phyloP scores from a whole-genome alignment of 2,113 vertebrate species.

The Ophiodon elongatus region DNA sequence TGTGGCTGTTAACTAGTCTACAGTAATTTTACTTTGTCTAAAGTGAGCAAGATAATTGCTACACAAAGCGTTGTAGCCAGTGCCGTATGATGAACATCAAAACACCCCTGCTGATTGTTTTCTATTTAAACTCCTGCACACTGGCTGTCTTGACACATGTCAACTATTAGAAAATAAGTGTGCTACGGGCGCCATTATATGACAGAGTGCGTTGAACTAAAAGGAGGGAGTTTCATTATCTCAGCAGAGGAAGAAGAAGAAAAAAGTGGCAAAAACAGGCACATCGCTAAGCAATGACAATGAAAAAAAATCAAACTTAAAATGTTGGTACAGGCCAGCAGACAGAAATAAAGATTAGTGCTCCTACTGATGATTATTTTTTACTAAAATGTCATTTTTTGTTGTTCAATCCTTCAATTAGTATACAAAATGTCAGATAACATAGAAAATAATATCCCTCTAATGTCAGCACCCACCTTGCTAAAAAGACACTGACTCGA shows the following conservation, averaged over 20 bases:
- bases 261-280: neutral
- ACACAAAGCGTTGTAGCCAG: neutral
- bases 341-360: neutral
- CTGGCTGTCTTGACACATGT: neutral
- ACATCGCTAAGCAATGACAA: neutral
- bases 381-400: neutral
- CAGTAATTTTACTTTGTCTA: neutral
- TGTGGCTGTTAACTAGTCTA: neutral
- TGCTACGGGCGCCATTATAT: neutral
- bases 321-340: neutral
- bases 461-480: neutral
- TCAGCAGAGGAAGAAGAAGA: neutral
- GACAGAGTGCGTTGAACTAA: neutral
- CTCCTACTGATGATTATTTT: neutral
- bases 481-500: conserved; percentile 11
- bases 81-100: neutral
- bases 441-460: neutral
- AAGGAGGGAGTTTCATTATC: neutral
- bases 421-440: neutral
- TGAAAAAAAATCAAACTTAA: neutral
- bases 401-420: neutral
- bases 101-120: neutral
- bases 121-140: neutral
- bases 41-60: neutral
- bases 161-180: neutral